These are phyloP conservation scores for Chymomyza caudatula DNA, from an alignment of 2,888 invertebrate species.

Conservation along the genomic window DNA sequence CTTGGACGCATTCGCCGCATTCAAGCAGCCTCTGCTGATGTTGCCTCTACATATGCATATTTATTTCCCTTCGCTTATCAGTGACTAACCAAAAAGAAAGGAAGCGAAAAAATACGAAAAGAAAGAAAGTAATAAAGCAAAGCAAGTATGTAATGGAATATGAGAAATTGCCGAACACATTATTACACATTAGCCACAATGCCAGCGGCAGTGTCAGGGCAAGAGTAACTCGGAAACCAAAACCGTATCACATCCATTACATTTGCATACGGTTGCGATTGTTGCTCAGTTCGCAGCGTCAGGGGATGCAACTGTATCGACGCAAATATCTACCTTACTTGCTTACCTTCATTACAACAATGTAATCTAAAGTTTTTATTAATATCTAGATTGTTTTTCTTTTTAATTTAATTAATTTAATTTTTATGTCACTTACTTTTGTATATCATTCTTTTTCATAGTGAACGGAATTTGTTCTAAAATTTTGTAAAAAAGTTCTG, in stretches of 20 bases:
- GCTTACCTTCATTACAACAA: no score
- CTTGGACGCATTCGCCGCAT: neutral
- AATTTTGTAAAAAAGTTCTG: no score
- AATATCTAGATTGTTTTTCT: no score
- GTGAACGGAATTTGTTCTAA: no score
- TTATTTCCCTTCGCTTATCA: slow-evolving; percentile 75
- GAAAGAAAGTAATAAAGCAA: slow-evolving; percentile 51
- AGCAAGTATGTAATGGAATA: slow-evolving; percentile 27
- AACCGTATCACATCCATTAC: neutral
- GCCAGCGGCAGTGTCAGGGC: slow-evolving; percentile 1
- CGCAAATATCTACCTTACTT: neutral
- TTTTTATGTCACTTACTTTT: no score
- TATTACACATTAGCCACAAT: slow-evolving; percentile 58
- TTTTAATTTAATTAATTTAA: no score
- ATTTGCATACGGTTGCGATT: neutral
- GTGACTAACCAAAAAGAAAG: slow-evolving; percentile 49
- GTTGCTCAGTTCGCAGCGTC: neutral
- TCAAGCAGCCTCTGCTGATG: slow-evolving; percentile 12
- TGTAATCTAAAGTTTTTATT: no score
- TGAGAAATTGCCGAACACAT: slow-evolving; percentile 69
- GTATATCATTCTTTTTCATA: no score
- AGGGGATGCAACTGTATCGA: neutral
- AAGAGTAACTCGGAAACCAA: neutral
- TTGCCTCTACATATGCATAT: slow-evolving; percentile 65
- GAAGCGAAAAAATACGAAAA: slow-evolving; percentile 14